phyloP scores from a whole-genome alignment of 2,888 invertebrate species.

The Mantis religiosa region DNA sequence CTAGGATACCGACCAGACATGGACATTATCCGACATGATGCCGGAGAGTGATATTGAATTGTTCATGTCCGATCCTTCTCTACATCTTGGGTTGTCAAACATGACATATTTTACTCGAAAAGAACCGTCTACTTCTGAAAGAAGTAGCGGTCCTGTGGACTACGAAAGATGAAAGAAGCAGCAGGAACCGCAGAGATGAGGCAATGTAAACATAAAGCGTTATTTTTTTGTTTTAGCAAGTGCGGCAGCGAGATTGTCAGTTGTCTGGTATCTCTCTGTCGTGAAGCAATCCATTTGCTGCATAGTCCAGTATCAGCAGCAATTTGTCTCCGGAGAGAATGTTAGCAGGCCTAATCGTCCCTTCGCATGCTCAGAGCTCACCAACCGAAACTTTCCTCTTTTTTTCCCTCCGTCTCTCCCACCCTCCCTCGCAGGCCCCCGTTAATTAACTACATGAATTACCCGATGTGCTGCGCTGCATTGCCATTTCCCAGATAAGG shows the following conservation, averaged over 20 bases:
- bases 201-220: background rate
- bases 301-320: background rate
- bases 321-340: slow-evolving; percentile 13
- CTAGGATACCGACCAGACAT: no score
- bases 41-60: no score
- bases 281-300: background rate
- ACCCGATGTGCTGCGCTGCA: background rate
- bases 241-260: background rate
- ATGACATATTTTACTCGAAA: no score
- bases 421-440: background rate
- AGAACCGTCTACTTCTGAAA: no score
- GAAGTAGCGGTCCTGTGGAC: no score
- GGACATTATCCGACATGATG: no score
- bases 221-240: background rate
- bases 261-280: background rate
- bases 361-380: slow-evolving; percentile 23
- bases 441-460: slow-evolving; percentile 21
- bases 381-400: background rate
- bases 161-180: no score
- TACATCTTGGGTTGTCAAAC: no score
- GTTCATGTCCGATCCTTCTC: no score
- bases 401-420: background rate
- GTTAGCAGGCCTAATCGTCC: slow-evolving; percentile 19
- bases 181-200: no score
- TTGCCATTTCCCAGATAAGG: background rate